Evolutionary conservation across 92 coral and sea anemone genomes (phyloP).

Genomic region (Parazoanthus swiftii): DNA sequence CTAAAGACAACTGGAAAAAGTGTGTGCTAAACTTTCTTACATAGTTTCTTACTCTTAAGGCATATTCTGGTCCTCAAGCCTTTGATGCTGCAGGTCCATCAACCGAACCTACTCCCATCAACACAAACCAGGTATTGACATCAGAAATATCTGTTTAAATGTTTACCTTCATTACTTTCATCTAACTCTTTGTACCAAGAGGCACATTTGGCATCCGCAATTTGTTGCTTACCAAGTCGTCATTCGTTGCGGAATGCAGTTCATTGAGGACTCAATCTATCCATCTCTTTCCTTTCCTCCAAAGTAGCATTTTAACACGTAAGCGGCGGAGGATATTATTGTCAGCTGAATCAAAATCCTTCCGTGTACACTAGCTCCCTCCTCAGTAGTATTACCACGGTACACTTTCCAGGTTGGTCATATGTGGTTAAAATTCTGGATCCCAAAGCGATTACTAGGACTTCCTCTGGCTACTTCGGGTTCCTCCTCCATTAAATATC

Average conservation of each 20-base stretch:
- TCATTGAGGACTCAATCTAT: background rate
- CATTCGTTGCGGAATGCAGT: background rate
- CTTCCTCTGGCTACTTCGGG: too few relatives aligned
- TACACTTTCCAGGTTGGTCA: too few relatives aligned
- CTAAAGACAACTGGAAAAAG: background rate
- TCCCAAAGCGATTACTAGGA: too few relatives aligned
- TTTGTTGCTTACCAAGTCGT: background rate
- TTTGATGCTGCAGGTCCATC: conserved; percentile 41
- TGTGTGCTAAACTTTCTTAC: background rate
- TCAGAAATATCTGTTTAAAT: background rate
- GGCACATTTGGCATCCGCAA: background rate
- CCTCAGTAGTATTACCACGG: too few relatives aligned
- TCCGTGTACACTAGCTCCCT: too few relatives aligned
- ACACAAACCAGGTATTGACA: conserved; percentile 33
- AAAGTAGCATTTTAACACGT: too few relatives aligned
- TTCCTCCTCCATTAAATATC: too few relatives aligned
- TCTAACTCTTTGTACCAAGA: background rate
- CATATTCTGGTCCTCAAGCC: conserved; percentile 58
- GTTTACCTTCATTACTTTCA: background rate
- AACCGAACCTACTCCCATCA: conserved; percentile 24
- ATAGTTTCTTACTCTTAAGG: conserved; percentile 39
- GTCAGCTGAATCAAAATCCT: too few relatives aligned
- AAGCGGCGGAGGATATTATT: too few relatives aligned
- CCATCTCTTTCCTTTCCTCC: too few relatives aligned
- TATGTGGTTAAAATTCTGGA: too few relatives aligned